A percentile compares a stretch with the other conserved stretches of the same genome.
These are phyloP conservation scores for Athene cunicularia DNA, from an alignment of 2,113 vertebrate genomes.

Conservation along the genomic window DNA sequence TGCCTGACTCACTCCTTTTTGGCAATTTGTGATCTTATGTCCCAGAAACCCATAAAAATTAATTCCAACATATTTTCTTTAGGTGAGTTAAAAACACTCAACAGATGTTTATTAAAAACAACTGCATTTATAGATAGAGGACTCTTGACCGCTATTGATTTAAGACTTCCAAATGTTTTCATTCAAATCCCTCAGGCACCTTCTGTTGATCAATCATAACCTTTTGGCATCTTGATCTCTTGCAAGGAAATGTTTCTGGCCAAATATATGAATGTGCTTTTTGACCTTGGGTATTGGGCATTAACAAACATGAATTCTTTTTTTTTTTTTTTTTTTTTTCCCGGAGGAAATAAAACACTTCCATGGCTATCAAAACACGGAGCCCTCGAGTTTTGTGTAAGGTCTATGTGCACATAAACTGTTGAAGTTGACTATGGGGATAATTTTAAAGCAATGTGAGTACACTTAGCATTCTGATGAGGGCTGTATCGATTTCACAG, in stretches of 20 bases:
- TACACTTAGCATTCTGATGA: neutral
- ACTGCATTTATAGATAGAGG: neutral
- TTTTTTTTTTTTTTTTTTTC: neutral
- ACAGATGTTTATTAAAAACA: neutral
- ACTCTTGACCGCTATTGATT: slow-evolving; percentile 1
- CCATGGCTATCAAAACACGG: neutral
- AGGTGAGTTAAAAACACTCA: slow-evolving; percentile 43
- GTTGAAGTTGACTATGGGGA: neutral
- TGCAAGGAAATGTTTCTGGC: neutral
- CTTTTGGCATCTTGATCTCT: neutral
- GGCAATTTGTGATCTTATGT: slow-evolving; percentile 18
- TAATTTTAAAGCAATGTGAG: neutral
- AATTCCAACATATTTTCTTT: slow-evolving; percentile 15
- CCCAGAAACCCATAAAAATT: slow-evolving; percentile 22
- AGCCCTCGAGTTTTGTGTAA: neutral
- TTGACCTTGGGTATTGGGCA: neutral
- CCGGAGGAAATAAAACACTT: neutral
- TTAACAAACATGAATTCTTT: neutral
- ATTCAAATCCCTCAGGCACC: neutral
- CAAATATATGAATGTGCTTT: neutral
- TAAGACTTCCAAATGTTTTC: slow-evolving; percentile 22
- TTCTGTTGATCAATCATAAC: neutral
- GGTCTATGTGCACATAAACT: neutral
- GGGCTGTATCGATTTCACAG: neutral
- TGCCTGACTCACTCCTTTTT: slow-evolving; percentile 1